A percentile compares a stretch with the other conserved stretches of the same genome.
Evolutionary conservation across 1,140 invertebrate genomes (phyloP).

Genomic region (Drosophila pseudoobscura): DNA sequence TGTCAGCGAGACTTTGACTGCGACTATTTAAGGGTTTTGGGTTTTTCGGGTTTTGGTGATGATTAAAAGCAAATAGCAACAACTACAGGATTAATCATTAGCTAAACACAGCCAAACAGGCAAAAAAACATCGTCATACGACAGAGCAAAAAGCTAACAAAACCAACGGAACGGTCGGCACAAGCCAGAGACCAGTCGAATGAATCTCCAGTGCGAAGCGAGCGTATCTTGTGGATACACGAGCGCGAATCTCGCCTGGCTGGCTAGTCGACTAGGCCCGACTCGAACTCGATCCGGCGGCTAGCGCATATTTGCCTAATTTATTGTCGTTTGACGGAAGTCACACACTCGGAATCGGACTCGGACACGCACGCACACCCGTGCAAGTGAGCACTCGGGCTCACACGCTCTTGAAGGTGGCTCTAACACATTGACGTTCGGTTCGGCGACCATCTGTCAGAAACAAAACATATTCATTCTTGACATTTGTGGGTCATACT

Average conservation of each 20-base stretch:
- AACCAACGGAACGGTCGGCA: slow-evolving; percentile 2
- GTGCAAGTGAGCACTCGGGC: neutral
- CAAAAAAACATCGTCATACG: slow-evolving; percentile 32
- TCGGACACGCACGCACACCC: slow-evolving; percentile 22
- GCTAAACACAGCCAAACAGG: slow-evolving; percentile 54
- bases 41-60: slow-evolving; percentile 48
- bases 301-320: slow-evolving; percentile 67
- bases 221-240: slow-evolving; percentile 36
- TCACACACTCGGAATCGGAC: slow-evolving; percentile 38
- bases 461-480: slow-evolving; percentile 76
- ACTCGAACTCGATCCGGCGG: too few relatives aligned
- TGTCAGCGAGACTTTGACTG: slow-evolving; percentile 55
- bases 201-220: neutral
- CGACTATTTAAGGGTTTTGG: slow-evolving; percentile 72
- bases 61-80: slow-evolving; percentile 60
- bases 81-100: slow-evolving; percentile 67
- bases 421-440: slow-evolving; percentile 18
- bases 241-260: slow-evolving; percentile 30
- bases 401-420: slow-evolving; percentile 45
- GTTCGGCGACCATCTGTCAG: slow-evolving; percentile 17
- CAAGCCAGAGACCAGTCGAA: neutral
- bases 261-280: slow-evolving; percentile 18
- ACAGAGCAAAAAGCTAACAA: slow-evolving; percentile 9
- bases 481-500: slow-evolving; percentile 72
- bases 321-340: slow-evolving; percentile 78